A percentile compares a stretch with the other conserved stretches of the same genome.
Conservation (phyloP, 2,888 invertebrate genomes). For the Mesochorus sp. region DNA sequence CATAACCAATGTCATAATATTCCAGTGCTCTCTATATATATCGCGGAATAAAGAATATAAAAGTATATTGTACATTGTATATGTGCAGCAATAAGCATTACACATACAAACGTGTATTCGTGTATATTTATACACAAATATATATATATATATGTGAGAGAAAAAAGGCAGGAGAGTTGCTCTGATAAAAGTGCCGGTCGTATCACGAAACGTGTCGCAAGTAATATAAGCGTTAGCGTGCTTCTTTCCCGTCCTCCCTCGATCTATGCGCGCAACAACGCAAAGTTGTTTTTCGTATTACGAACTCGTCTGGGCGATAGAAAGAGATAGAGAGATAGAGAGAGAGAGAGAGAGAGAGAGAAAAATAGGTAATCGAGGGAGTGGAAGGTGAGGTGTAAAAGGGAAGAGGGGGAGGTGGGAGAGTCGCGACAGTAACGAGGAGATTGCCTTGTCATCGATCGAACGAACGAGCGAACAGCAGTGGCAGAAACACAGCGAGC, state of each 20-base stretch:
- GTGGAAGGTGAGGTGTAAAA: conserved; percentile 9
- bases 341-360: too few relatives aligned
- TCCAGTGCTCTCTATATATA: background rate
- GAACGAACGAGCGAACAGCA: conserved; percentile 42
- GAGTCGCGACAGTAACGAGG: conserved; percentile 61
- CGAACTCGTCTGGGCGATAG: conserved; percentile 17
- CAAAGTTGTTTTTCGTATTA: conserved; percentile 46
- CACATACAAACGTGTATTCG: background rate
- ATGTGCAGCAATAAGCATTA: background rate
- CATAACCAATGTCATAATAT: conserved; percentile 27
- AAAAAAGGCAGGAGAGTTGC: conserved; percentile 7
- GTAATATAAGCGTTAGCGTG: conserved; percentile 7
- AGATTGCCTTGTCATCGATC: conserved; percentile 78
- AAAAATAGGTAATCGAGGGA: conserved; percentile 47
- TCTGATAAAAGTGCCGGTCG: conserved; percentile 27
- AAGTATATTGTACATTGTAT: background rate
- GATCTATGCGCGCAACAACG: conserved; percentile 9
- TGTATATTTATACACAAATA: background rate
- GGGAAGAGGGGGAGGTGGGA: conserved; percentile 5
- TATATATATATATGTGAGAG: background rate
- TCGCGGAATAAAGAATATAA: background rate
- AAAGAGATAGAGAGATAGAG: conserved; percentile 27
- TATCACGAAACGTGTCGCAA: conserved; percentile 26
- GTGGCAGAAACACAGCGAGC: conserved; percentile 20
- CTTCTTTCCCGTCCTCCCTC: conserved; percentile 2